These are phyloP conservation scores for Nomia melanderi DNA, from an alignment of 1,140 invertebrate genomes.

Conservation along the genomic window DNA sequence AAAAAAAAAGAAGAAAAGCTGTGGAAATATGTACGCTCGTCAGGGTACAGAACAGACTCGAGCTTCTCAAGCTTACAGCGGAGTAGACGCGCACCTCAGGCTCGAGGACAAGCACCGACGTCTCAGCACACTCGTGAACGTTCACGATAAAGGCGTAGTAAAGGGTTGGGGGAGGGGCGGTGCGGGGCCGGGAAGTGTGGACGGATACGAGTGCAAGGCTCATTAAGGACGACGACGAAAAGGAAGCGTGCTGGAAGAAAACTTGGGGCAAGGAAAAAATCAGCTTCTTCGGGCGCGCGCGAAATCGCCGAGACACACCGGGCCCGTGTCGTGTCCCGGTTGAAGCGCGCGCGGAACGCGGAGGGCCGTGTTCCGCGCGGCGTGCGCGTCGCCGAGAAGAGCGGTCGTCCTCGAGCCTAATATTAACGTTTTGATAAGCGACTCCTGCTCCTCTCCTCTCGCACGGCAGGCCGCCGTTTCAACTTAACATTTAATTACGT, in stretches of 20 bases:
- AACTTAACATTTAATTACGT: conserved; percentile 63
- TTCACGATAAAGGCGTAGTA: conserved; percentile 39
- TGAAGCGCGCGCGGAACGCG: no score
- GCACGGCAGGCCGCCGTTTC: conserved; percentile 35
- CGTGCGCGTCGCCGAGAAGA: conserved; percentile 48
- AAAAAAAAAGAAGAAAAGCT: conserved; percentile 4
- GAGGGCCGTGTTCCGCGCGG: no score
- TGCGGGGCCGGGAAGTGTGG: no score
- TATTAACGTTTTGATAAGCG: conserved; percentile 68
- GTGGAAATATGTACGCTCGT: conserved; percentile 61
- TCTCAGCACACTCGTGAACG: conserved; percentile 62
- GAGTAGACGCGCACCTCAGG: conserved; percentile 77
- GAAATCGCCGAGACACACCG: conserved; percentile 26
- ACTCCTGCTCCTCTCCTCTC: conserved; percentile 17
- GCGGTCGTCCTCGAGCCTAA: conserved; percentile 80
- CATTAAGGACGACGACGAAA: conserved; percentile 63
- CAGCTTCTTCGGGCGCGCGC: conserved; percentile 41
- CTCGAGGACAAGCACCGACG: conserved; percentile 79
- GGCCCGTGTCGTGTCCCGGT: no score
- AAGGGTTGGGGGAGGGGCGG: no score
- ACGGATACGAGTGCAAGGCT: conserved; percentile 70
- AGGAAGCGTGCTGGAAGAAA: not conserved
- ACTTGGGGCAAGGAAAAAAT: conserved; percentile 23
- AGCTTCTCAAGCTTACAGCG: conserved; percentile 75
- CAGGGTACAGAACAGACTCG: conserved; percentile 80